Evolutionary conservation across 2,113 vertebrate genomes (phyloP), one percentile per base, ranked within the genome.

Genomic region (Tachysurus fulvidraco): DNA sequence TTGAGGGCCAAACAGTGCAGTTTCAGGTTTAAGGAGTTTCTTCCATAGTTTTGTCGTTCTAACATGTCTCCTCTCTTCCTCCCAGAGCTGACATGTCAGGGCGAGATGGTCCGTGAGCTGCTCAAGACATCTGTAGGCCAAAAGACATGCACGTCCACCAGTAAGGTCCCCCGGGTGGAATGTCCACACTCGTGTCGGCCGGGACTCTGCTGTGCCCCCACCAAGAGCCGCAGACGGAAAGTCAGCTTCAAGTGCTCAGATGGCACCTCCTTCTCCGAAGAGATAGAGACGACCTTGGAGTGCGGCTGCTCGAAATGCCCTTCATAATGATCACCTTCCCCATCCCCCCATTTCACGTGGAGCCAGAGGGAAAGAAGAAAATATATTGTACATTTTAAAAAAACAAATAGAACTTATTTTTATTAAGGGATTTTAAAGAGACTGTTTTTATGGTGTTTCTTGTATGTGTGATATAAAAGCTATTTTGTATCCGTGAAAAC

Each of bases 341-440:
- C 14, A 64, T 71, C 50, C 16, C 84, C 54, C 59, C 19, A 89
- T 86, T 67, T 90, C 74, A 90, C 83, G 85, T 91, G 74, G 89
- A 91, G 89, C 87, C 82, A 90, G 88, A 93, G 5, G 91, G 95
- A 95, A 92, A 93, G 93, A 90, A 88, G 86, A 97, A 98, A 97
- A 97, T 99, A 97, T 99, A 99, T 99, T 99, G 98, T 99, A 99
- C 78, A 81, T 81, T 81, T 97, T 96, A 99, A 98, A 96, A 94
- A 89, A 95, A 96, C 97, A 97, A 97, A 99, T 98, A 99, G 97
- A 99, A 98, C 97, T 98, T 99, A 99, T 99, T 99, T 99, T 99
- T 99, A 98, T 98, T 98, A 99, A 97, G 96, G 95, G 97, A 98
- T 97, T 96, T 97, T 96, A 96, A 97, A 97, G 92, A 92, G 92